Evolutionary conservation across 2,113 vertebrate genomes (phyloP), one percentile per base, ranked within the genome.

Genomic region (Pachycephala philippinensis): DNA sequence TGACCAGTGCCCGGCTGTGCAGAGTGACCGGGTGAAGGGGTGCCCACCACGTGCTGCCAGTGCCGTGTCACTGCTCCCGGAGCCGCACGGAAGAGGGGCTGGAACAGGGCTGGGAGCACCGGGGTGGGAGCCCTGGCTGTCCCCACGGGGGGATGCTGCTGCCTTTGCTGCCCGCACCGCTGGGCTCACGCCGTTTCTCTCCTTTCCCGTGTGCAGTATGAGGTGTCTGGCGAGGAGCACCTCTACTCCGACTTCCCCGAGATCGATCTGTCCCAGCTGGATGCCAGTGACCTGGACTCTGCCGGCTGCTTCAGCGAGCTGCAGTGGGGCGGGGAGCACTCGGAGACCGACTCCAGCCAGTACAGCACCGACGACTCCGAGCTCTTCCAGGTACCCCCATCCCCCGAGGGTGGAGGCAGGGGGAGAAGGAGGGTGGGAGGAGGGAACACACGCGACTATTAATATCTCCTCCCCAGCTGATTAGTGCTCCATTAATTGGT

Each of bases 241-340:
- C 98, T 99, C 96, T 99, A 99, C 76, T 98, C 99, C 0, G 99
- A 99, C 96, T 99, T 99, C 95, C 98, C 99, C 0, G 99, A 99
- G 98, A 99, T 99, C 28, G 99, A 99, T 98, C 98, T 99, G 63
- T 99, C 99, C 82, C 99, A 99, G 98, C 98, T 99, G 98, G 99
- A 99, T 52, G 96, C 98, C 96, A 97, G 98, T 0, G 99, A 99
- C 98, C 99, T 99, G 11, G 99, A 99, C 98, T 99, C 99, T 0
- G 98, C 98, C 89, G 96, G 98, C 97, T 99, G 99, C 97, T 99
- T 99, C 84, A 98, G 98, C 35, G 99, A 99, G 98, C 98, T 99
- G 87, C 99, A 98, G 92, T 99, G 99, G 99, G 99, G 98, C 61
- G 98, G 98, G 10, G 99, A 99, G 93, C 99, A 97, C 92, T 97